Evolutionary conservation across 2,113 vertebrate species (phyloP), one percentile per base, ranked within the genome.

Genomic region (Cariama cristata): DNA sequence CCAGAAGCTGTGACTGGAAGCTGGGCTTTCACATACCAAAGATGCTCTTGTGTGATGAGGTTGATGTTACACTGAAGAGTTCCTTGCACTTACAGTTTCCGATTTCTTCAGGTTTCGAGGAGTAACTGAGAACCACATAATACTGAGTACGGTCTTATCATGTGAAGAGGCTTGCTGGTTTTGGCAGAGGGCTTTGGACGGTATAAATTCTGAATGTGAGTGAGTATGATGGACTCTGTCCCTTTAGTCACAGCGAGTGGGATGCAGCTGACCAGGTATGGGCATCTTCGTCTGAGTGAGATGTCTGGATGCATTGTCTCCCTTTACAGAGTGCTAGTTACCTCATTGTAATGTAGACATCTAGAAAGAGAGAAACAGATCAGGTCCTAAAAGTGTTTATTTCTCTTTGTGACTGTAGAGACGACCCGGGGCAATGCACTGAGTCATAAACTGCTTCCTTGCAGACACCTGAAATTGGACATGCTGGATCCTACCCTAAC

Each of bases 361-460:
- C 50, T 56, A 67, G 94, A 93, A 74, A 16, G 21, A 86, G 30
- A 32, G 26, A 87, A 93, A 60, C 1, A 8, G 35, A 55, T 32
- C n/a, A 35, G 14, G 24, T 79, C 47, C 52, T 84, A 13, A 15
- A 90, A 77, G 35, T 7, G 17, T 82, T 93, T 92, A 21, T 76
- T 88, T 73, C 71, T 74, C 44, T 88, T 56, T 76, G 53, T 69
- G 75, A 53, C 28, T 83, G 49, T 47, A 69, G 74, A 90, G 47
- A 63, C 3, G 35, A 69, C 58, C 21, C 53, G 88, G 33, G 28
- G 27, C 62, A 93, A 68, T 30, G 21, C 50, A 32, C 15, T 27
- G 59, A 76, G 53, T 66, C 72, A 83, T 86, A 62, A 90, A 88
- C 58, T 50, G 32, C 55, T 93, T 95, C 79, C 76, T 75, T 81